A percentile compares a stretch with the other conserved stretches of the same genome.
Conservation (phyloP, 2,113 vertebrate species). For the Uropsilus gracilis region DNA sequence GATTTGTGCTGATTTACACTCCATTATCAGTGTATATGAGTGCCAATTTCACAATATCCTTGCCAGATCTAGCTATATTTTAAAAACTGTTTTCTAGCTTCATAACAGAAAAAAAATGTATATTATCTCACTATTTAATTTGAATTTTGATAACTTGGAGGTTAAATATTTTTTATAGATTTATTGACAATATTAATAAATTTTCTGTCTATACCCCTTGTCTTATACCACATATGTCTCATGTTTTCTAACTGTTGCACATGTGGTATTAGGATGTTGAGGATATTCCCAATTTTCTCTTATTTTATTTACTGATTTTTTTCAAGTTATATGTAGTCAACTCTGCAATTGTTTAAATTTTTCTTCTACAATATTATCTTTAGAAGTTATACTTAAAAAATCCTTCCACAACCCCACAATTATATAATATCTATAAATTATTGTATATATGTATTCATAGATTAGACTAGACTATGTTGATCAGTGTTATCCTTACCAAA, state of each 20-base stretch:
- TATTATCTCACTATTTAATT: neutral
- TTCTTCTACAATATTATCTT: neutral
- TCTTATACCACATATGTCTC: neutral
- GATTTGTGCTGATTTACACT: slow-evolving; percentile 27
- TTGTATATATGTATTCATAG: neutral
- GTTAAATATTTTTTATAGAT: neutral
- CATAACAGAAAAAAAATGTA: neutral
- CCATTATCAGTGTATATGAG: neutral
- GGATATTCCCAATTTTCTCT: too few species aligned
- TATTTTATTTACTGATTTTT: neutral
- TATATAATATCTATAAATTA: neutral
- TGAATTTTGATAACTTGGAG: neutral
- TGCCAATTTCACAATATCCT: slow-evolving; percentile 22
- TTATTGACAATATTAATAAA: neutral
- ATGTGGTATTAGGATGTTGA: neutral
- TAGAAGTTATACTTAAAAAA: neutral
- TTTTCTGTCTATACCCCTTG: neutral
- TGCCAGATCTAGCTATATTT: neutral
- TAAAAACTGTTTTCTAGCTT: neutral
- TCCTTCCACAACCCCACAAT: neutral
- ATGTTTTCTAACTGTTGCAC: neutral
- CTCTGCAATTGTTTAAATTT: neutral
- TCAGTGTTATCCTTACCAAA: neutral
- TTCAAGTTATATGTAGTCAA: neutral
- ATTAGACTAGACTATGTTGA: neutral